Evolutionary conservation across 2,113 vertebrate species (phyloP).

Genomic region (Gadus macrocephalus): DNA sequence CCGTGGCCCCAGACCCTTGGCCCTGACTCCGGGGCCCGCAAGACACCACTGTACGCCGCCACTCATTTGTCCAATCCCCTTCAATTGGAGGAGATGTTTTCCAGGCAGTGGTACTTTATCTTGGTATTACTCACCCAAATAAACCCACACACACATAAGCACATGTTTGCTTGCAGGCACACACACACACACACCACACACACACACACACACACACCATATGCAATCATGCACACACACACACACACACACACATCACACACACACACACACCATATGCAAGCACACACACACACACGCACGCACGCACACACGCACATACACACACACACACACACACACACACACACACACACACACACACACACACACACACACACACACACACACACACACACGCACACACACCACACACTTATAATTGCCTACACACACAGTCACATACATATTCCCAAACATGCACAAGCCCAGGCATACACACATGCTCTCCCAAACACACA

Average conservation of each 20-base stretch:
- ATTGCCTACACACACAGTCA: slow-evolving; percentile 8
- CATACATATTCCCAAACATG: not conserved
- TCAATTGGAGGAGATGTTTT: slow-evolving; percentile 38
- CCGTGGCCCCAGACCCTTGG: too few relatives aligned
- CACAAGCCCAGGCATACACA: not conserved
- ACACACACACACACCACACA: slow-evolving; percentile 15
- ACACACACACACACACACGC: not conserved
- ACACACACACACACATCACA: not conserved
- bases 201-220: not conserved
- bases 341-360: not conserved
- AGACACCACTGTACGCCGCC: slow-evolving; percentile 51
- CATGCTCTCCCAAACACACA: slow-evolving; percentile 1
- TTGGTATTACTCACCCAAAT: slow-evolving; percentile 38
- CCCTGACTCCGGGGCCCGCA: slow-evolving; percentile 11
- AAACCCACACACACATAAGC: slow-evolving; percentile 8
- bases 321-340: not conserved
- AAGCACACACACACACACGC: not conserved
- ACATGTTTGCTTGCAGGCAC: slow-evolving; percentile 26
- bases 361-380: not conserved
- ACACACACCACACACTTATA: not conserved
- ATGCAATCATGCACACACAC: not conserved
- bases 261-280: not conserved
- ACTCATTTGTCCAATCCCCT: slow-evolving; percentile 44
- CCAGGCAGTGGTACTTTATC: slow-evolving; percentile 48
- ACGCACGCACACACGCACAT: slow-evolving; percentile 40